Conservation (phyloP, 2,113 vertebrate species). For the Lophochroa leadbeateri region DNA sequence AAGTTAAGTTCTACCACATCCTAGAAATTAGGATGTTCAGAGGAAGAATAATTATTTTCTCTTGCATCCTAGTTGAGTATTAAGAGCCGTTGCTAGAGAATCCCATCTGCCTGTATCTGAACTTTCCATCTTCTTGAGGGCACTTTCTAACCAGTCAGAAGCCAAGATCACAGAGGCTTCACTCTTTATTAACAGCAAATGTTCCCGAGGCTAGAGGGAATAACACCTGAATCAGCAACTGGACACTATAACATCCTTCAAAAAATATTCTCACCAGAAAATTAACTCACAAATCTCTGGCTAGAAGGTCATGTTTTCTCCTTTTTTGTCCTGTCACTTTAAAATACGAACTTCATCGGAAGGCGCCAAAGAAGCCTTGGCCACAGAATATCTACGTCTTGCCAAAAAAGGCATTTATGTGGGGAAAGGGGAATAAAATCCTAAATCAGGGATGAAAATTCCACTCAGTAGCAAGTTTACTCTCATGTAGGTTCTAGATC, state of each 20-base stretch:
- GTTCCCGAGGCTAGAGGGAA: background rate
- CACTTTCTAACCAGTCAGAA: background rate
- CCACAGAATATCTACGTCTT: background rate
- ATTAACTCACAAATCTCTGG: background rate
- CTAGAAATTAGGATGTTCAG: background rate
- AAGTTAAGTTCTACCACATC: background rate
- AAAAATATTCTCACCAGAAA: background rate
- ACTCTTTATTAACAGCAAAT: background rate
- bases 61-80: background rate
- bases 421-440: background rate
- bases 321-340: background rate
- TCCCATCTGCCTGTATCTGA: background rate
- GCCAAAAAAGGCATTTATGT: background rate
- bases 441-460: background rate
- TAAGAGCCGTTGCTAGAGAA: background rate
- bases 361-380: background rate
- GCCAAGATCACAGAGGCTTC: background rate
- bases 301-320: background rate
- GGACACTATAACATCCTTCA: background rate
- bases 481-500: background rate
- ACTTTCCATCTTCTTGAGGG: background rate
- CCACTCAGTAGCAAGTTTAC: background rate
- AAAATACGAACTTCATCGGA: background rate
- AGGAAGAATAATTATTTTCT: background rate
- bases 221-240: background rate